Percentiles rank a stretch among this genome's conserved stretches.
phyloP scores from a whole-genome alignment of 2,797 vertebrate genomes.

The Acridotheres tristis region DNA sequence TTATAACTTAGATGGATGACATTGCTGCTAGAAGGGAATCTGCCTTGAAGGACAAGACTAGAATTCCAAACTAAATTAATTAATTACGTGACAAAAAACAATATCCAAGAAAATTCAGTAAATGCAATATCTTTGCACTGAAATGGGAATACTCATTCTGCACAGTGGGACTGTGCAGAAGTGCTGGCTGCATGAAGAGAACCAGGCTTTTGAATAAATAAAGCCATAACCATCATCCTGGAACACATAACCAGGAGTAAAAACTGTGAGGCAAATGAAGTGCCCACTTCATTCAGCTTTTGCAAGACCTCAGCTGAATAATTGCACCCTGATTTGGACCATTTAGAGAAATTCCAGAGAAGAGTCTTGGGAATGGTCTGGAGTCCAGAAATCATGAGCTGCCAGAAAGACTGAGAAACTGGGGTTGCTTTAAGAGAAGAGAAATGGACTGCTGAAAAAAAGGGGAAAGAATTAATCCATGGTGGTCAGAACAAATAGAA shows the following conservation, averaged over 20 bases:
- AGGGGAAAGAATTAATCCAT: slow-evolving; percentile 17
- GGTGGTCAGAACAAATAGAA: slow-evolving; percentile 41
- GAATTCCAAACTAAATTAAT: neutral
- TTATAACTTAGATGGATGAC: neutral
- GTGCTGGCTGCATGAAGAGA: neutral
- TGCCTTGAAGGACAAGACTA: neutral
- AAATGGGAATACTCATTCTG: neutral
- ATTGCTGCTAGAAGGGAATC: neutral
- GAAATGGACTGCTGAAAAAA: slow-evolving; percentile 38
- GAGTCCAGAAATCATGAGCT: slow-evolving; percentile 29
- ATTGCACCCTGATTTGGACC: neutral
- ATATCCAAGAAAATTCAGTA: neutral
- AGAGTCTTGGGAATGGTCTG: slow-evolving; percentile 2
- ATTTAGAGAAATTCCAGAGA: slow-evolving; percentile 41
- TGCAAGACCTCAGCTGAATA: slow-evolving; percentile 29
- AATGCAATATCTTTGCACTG: neutral
- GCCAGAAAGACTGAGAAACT: slow-evolving; percentile 22
- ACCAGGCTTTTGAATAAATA: neutral
- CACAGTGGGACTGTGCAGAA: neutral
- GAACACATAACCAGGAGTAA: neutral
- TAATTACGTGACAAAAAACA: neutral
- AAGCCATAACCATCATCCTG: neutral
- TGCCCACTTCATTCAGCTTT: slow-evolving; percentile 40
- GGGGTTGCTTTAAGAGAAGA: slow-evolving; percentile 14
- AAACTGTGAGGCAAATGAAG: neutral